Evolutionary conservation across 2,797 vertebrate genomes (phyloP).

Genomic region (Melanotaenia pygmaea): DNA sequence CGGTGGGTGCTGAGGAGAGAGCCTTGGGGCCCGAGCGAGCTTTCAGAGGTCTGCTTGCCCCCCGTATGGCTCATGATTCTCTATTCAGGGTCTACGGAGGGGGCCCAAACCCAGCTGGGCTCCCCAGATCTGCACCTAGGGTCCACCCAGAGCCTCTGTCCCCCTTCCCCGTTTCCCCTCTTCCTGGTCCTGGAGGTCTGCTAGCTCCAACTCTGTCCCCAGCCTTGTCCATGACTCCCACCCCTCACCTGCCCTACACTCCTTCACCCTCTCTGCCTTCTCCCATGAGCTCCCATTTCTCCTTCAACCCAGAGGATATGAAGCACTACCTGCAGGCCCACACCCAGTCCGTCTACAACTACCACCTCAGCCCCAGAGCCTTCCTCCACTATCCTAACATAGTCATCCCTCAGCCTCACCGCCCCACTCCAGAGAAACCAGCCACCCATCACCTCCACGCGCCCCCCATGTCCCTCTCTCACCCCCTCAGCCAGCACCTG

Average conservation of each 20-base stretch:
- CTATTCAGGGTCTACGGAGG: constrained; percentile 88
- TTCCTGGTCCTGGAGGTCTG: constrained; percentile 81
- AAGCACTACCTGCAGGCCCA: constrained; percentile 95
- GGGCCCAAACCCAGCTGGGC: constrained; percentile 73
- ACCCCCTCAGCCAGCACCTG: constrained; percentile 62
- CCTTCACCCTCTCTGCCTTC: constrained; percentile 90
- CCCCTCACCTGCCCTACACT: constrained; percentile 89
- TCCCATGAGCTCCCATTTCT: constrained; percentile 92
- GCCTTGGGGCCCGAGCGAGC: constrained; percentile 67
- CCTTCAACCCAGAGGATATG: constrained; percentile 95
- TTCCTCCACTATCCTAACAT: constrained; percentile 95
- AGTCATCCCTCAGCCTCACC: constrained; percentile 90
- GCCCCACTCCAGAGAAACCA: constrained; percentile 78
- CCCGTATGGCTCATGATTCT: constrained; percentile 87
- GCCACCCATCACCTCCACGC: constrained; percentile 73
- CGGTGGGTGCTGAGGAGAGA: constrained; percentile 74
- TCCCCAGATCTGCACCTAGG: constrained; percentile 69
- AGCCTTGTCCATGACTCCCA: constrained; percentile 90
- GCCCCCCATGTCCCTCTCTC: constrained; percentile 67
- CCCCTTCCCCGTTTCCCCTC: constrained; percentile 87
- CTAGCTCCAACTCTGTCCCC: constrained; percentile 89
- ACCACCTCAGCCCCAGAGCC: constrained; percentile 93
- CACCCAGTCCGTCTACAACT: constrained; percentile 94
- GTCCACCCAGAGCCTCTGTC: constrained; percentile 83
- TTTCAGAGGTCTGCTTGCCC: constrained; percentile 78